Percentiles rank a stretch among this genome's conserved stretches.
Evolutionary conservation across 2,888 invertebrate genomes (phyloP).

Genomic region (Volucella bombylans): DNA sequence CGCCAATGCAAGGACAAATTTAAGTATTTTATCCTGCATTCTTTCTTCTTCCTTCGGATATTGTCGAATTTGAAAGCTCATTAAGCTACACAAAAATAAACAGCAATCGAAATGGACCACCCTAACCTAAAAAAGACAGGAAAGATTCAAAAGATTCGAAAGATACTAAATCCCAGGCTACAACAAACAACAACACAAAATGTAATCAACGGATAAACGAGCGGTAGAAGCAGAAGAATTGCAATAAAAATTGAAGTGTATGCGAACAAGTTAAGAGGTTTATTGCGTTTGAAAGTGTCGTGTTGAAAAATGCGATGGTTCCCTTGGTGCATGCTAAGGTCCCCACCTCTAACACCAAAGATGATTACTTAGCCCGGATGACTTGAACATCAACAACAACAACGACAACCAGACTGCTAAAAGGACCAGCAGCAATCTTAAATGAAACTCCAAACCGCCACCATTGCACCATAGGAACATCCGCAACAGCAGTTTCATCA

Average conservation of each 20-base stretch:
- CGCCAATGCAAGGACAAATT: no score
- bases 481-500: constrained; percentile 54
- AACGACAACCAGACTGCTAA: constrained; percentile 28
- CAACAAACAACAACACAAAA: constrained; percentile 30
- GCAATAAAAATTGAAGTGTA: constrained; percentile 75
- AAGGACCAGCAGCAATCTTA: constrained; percentile 31
- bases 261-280: constrained; percentile 76
- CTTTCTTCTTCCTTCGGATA: no score
- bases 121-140: constrained; percentile 25
- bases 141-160: no score
- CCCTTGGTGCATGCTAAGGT: constrained; percentile 59
- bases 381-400: constrained; percentile 29
- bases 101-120: constrained; percentile 10
- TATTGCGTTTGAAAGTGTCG: constrained; percentile 75
- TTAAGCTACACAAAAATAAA: no score
- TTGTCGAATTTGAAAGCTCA: no score
- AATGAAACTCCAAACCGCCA: constrained; percentile 69
- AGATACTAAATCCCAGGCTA: not conserved
- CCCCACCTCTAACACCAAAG: constrained; percentile 66
- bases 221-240: constrained; percentile 37
- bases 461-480: constrained; percentile 38
- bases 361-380: constrained; percentile 66
- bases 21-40: no score
- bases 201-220: constrained; percentile 49
- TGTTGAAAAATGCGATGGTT: constrained; percentile 75